Base-by-base conservation (phyloP, 2,113 vertebrate species). In the Seriola quinqueradiata region DNA sequence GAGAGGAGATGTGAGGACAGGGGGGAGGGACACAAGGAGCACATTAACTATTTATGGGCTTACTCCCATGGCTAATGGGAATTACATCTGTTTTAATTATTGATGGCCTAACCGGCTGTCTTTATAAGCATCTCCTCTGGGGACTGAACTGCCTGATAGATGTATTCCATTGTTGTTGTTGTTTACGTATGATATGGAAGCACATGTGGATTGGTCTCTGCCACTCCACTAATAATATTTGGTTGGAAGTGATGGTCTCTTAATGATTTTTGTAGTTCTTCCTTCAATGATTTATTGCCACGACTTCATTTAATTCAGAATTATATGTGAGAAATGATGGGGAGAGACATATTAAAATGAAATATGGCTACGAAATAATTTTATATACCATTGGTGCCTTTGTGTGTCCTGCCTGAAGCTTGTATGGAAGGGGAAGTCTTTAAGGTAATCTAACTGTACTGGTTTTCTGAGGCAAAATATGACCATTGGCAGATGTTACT, bases 11-110 rank as follows among this genome's bases (percentile, higher is more conserved):
- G 82, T 83, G 87, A 82, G 79, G 85, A 71, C 61, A 40, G 46
- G 46, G 90, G 81, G 76, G 73, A 63, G 75, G 85, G 89, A 82
- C 89, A 82, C 92, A 88, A 80, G 81, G 85, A 87, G 77, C 84
- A 68, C 84, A 94, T 95, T 95, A 95, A 95, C 91, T 94, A 95
- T 95, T 95, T 89, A 95, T 92, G 83, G 55, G 89, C 69, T 77
- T 92, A 25, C 90, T 83, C 91, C 90, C 14, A 84, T 61, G 78
- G 93, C 91, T 94, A 94, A 95, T 93, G 92, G 93, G 92, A 94
- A 89, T 93, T 94, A 95, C 94, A 90, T 83, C 75, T 92, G 90
- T 94, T 95, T 96, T 94, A 96, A 96, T 96, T 95, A 96, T 95
- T 95, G 90, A 95, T 95, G 89, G 75, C 44, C 68, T 94, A 95